Conservation (phyloP, 2,797 vertebrate genomes). For the Gila robusta region DNA sequence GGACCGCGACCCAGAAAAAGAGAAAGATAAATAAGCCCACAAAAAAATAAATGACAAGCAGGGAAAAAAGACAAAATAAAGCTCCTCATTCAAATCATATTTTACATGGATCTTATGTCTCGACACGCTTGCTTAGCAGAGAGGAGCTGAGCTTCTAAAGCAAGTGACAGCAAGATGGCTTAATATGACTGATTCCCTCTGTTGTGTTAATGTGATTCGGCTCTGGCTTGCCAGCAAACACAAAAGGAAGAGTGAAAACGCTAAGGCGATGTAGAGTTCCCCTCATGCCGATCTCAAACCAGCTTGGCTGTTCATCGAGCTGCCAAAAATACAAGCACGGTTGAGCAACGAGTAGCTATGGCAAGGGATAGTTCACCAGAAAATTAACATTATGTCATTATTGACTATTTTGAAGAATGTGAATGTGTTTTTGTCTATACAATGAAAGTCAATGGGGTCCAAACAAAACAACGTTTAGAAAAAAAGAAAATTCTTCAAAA, state of each 20-base stretch:
- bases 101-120: conserved; percentile 72
- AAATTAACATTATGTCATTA: neutral
- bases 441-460: neutral
- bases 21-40: conserved; percentile 35
- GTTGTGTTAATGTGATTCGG: conserved; percentile 73
- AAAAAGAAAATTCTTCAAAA: neutral
- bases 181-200: conserved; percentile 74
- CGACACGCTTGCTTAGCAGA: conserved; percentile 67
- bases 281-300: conserved; percentile 21
- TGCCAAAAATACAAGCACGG: neutral
- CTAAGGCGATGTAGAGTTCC: conserved; percentile 17
- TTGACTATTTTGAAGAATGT: neutral
- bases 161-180: conserved; percentile 72
- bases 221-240: conserved; percentile 66
- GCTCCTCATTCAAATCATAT: conserved; percentile 78
- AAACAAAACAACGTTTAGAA: neutral
- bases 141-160: conserved; percentile 66
- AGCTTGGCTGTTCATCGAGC: conserved; percentile 23
- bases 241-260: conserved; percentile 63
- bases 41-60: conserved; percentile 51
- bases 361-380: neutral
- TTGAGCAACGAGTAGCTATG: conserved; percentile 2
- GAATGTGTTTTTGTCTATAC: neutral
- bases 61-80: conserved; percentile 67
- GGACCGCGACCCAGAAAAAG: conserved; percentile 33